Percentiles rank a stretch among this genome's conserved stretches.
Evolutionary conservation across 2,797 vertebrate species (phyloP).

Genomic region (Danio jaintianensis): DNA sequence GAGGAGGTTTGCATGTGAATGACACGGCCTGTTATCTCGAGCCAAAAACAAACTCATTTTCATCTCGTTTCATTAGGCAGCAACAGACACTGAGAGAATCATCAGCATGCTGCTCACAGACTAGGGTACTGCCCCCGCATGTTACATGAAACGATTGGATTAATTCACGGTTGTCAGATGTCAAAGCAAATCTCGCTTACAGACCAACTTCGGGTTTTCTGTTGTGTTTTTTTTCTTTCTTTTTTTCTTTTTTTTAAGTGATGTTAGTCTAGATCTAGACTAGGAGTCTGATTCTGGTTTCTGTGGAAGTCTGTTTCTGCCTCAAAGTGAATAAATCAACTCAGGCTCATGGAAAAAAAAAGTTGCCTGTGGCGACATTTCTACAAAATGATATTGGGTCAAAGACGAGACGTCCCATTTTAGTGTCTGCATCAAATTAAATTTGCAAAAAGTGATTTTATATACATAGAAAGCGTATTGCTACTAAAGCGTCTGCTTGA

Average conservation of each 20-base stretch:
- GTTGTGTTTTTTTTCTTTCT: background rate
- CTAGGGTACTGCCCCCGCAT: constrained; percentile 35
- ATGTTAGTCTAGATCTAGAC: constrained; percentile 11
- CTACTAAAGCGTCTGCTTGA: too few relatives aligned
- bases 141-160: constrained; percentile 46
- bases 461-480: too few relatives aligned
- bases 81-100: constrained; percentile 42
- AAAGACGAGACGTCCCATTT: too few relatives aligned
- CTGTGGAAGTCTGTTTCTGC: background rate
- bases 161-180: constrained; percentile 45
- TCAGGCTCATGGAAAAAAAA: background rate
- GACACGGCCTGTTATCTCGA: constrained; percentile 60
- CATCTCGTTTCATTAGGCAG: constrained; percentile 52
- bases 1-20: constrained; percentile 55
- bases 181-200: constrained; percentile 39
- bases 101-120: constrained; percentile 26
- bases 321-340: background rate
- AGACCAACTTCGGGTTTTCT: constrained; percentile 9
- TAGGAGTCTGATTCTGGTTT: constrained; percentile 1
- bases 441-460: too few relatives aligned
- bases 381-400: background rate
- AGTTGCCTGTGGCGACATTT: background rate
- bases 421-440: too few relatives aligned
- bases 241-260: background rate
- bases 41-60: constrained; percentile 61